phyloP scores from a whole-genome alignment of 2,888 invertebrate genomes.

The Drosophila atroscutellata region DNA sequence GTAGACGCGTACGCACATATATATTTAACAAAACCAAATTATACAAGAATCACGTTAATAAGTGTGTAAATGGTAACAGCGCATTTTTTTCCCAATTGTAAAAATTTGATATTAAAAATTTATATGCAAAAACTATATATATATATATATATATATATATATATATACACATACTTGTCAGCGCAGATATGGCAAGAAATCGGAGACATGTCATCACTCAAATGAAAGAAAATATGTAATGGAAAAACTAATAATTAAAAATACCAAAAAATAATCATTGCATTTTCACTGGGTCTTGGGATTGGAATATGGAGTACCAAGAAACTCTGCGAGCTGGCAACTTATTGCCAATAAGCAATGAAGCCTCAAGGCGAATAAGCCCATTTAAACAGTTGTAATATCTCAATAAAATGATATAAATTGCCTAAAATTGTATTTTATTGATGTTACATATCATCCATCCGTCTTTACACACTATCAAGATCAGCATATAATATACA shows the following conservation, averaged over 20 bases:
- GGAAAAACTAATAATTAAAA: conserved; percentile 68
- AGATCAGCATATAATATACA: conserved; percentile 42
- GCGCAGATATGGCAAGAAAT: conserved; percentile 46
- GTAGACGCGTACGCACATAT: conserved; percentile 43
- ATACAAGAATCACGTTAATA: conserved; percentile 49
- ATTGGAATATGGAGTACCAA: conserved; percentile 1
- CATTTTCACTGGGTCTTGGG: conserved; percentile 19
- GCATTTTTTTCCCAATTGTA: conserved; percentile 78
- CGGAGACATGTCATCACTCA: conserved; percentile 70
- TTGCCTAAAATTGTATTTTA: conserved; percentile 69
- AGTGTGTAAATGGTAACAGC: conserved; percentile 59
- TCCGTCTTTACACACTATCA: conserved; percentile 44
- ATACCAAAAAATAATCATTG: conserved; percentile 5
- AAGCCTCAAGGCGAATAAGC: conserved; percentile 24
- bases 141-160: conserved; percentile 39
- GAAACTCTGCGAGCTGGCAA: neutral
- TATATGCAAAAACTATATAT: conserved; percentile 64
- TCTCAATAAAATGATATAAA: conserved; percentile 62
- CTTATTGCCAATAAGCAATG: conserved; percentile 2
- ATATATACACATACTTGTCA: conserved; percentile 45
- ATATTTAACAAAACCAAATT: conserved; percentile 62
- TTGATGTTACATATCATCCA: conserved; percentile 54
- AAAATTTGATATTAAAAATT: conserved; percentile 77
- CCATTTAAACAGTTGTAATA: conserved; percentile 61
- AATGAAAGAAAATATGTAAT: conserved; percentile 69